Conservation (phyloP, 2,113 vertebrate species). For the Corythoichthys intestinalis region DNA sequence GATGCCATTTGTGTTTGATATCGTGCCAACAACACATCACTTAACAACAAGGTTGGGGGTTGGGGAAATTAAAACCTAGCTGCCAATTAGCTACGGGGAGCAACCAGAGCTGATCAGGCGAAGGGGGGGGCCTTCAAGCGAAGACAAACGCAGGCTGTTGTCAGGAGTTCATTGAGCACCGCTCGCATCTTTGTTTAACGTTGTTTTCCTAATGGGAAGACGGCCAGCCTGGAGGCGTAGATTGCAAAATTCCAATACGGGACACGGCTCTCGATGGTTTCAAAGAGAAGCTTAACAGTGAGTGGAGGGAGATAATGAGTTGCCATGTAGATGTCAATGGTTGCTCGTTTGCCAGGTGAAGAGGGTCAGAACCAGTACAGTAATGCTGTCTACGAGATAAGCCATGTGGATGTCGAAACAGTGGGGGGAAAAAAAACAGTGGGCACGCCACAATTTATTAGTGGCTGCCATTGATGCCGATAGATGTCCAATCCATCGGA, state of each 20-base stretch:
- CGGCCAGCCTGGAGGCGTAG: slow-evolving; percentile 48
- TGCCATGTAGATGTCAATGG: slow-evolving; percentile 30
- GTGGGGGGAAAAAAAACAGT: background rate
- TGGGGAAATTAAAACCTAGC: slow-evolving; percentile 57
- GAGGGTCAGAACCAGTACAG: background rate
- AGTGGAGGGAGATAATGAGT: slow-evolving; percentile 42
- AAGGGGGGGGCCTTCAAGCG: slow-evolving; percentile 60
- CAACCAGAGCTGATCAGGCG: slow-evolving; percentile 19
- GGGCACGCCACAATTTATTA: too few relatives aligned
- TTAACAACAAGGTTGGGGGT: slow-evolving; percentile 74
- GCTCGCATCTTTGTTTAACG: slow-evolving; percentile 42
- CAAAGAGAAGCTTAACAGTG: slow-evolving; percentile 38
- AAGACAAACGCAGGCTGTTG: slow-evolving; percentile 51
- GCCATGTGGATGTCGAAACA: background rate
- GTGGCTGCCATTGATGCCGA: too few relatives aligned
- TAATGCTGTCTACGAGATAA: background rate
- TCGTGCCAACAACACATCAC: slow-evolving; percentile 88
- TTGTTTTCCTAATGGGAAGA: slow-evolving; percentile 44
- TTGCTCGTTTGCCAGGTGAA: slow-evolving; percentile 1
- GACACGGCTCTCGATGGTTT: slow-evolving; percentile 21
- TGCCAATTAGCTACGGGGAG: slow-evolving; percentile 64
- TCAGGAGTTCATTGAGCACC: slow-evolving; percentile 40
- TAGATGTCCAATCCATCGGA: too few relatives aligned
- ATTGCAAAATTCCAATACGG: slow-evolving; percentile 15
- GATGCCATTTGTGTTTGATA: slow-evolving; percentile 79